Conservation (phyloP, 2,888 invertebrate species). For the Pollenia angustigena region DNA sequence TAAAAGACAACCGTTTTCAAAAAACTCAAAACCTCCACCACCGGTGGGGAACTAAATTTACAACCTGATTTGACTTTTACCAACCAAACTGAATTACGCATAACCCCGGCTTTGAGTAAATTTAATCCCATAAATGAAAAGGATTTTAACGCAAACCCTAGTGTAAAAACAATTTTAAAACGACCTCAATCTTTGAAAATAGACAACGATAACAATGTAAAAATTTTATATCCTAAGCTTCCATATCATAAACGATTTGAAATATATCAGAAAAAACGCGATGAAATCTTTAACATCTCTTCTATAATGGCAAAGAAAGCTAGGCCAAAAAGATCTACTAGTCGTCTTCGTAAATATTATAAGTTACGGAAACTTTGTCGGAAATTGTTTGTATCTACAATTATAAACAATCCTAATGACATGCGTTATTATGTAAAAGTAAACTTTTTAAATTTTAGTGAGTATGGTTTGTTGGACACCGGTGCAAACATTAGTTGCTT, state of each 20-base stretch:
- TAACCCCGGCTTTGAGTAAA: no score
- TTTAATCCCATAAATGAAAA: no score
- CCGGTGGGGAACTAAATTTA: no score
- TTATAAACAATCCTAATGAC: not conserved
- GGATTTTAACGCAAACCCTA: no score
- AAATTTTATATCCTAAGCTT: not conserved
- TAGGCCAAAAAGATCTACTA: constrained; percentile 16
- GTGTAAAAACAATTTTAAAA: not conserved
- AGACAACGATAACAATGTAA: no score
- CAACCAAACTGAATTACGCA: no score
- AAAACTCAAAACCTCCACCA: no score
- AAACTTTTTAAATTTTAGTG: constrained; percentile 14
- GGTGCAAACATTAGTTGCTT: constrained; percentile 57
- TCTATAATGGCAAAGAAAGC: not conserved
- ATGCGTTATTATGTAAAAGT: constrained; percentile 44
- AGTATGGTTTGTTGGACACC: constrained; percentile 49
- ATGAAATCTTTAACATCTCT: constrained; percentile 11
- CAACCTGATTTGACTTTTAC: no score
- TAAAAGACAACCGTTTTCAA: no score
- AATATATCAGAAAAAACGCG: not conserved
- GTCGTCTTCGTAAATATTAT: not conserved
- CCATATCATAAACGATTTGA: not conserved
- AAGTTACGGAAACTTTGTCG: not conserved
- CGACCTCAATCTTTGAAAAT: not conserved
- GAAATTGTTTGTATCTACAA: constrained; percentile 6